Evolutionary conservation across 2,888 invertebrate genomes (phyloP).

Genomic region (Hermodice carunculata): DNA sequence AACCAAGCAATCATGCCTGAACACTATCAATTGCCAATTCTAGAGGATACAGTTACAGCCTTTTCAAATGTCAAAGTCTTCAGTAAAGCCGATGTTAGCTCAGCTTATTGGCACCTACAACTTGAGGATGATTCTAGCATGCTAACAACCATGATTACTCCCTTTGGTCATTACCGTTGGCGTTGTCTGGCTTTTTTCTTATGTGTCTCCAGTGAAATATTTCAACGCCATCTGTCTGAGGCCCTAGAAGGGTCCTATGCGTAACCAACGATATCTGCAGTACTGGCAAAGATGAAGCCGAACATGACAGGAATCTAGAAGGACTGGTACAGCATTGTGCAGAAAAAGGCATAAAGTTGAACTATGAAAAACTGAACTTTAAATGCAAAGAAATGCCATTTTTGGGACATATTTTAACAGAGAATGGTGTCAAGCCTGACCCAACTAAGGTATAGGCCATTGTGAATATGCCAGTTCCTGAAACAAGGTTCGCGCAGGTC

Average conservation of each 20-base stretch:
- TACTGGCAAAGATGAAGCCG: neutral
- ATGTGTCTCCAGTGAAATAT: too few relatives aligned
- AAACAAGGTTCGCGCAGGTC: too few relatives aligned
- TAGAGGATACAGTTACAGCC: neutral
- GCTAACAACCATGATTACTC: neutral
- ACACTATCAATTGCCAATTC: neutral
- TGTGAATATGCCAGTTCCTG: too few relatives aligned
- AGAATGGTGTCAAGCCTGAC: slow-evolving; percentile 3
- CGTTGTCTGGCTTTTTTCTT: neutral
- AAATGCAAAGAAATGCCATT: neutral
- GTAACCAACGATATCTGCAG: neutral
- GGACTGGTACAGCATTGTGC: neutral
- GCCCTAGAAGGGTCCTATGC: neutral
- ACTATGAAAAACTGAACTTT: neutral
- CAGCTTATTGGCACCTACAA: neutral
- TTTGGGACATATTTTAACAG: slow-evolving; percentile 5
- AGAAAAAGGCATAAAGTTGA: neutral
- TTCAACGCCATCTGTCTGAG: neutral
- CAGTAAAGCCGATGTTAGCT: neutral
- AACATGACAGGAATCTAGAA: neutral
- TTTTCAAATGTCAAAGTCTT: neutral
- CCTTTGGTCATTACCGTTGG: neutral
- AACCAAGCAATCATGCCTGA: neutral
- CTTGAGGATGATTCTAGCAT: neutral
- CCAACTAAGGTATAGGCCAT: neutral